Evolutionary conservation across 2,888 invertebrate genomes (phyloP), one percentile per base, ranked within the genome.

Genomic region (Cacoxenus indagator): DNA sequence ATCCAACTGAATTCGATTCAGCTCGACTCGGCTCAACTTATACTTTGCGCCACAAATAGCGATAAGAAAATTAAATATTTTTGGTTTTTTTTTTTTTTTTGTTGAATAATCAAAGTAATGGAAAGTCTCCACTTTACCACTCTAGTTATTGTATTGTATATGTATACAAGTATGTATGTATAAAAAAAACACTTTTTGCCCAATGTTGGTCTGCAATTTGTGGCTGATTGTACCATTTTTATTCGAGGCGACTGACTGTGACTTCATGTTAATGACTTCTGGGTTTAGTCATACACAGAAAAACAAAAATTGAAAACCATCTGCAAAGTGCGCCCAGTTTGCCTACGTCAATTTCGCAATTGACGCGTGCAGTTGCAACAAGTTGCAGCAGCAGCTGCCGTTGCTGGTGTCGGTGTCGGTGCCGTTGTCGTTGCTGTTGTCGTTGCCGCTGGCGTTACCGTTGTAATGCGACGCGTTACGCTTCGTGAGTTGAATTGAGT

Each of bases 121-220:
- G 9, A 37, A 37, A 4, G 37, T 19, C 4, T 51, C 19, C 51
- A 51, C 51, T 51, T 51, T 4, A 43, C n/a, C n/a, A n/a, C 11
- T 3, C n/a, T 43, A n/a, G 3, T 2, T 43, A 2, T 43, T 43
- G 9, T 43, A 14, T 2, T 37, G 6, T 37, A 37, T 37, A 37
- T 11, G 5, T 43, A n/a, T 43, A n/a, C n/a, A n/a, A n/a, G n/a
- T n/a, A n/a, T n/a, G n/a, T n/a, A n/a, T n/a, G n/a, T n/a, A n/a
- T n/a, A n/a, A n/a, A n/a, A n/a, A n/a, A n/a, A n/a, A n/a, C n/a
- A n/a, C n/a, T n/a, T n/a, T n/a, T 37, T 37, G 14, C 27, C 70
- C 31, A 70, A 72, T 72, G n/a, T 76, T 78, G 76, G 80, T 76
- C 81, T 78, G 67, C 74, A 61, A 71, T 64, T 43, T 51, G 67